phyloP scores from a whole-genome alignment of 2,113 vertebrate species.

The Morphnarchus princeps region DNA sequence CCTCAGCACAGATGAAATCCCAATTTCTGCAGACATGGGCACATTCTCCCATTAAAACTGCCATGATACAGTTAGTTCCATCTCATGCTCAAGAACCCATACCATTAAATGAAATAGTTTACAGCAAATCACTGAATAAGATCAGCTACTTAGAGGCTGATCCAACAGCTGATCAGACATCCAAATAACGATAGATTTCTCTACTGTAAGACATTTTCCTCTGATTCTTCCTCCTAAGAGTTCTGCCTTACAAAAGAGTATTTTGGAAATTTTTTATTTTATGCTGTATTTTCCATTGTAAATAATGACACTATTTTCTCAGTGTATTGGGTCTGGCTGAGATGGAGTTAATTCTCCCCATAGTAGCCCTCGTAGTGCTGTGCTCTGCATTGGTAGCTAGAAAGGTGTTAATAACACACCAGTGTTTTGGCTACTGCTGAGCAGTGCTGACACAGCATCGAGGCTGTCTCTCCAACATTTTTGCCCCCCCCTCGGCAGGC shows the following conservation, averaged over 20 bases:
- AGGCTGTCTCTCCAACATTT: too few species aligned
- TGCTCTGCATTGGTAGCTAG: too few species aligned
- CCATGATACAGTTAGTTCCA: neutral
- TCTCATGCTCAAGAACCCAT: neutral
- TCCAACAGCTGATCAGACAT: neutral
- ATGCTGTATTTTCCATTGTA: neutral
- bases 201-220: neutral
- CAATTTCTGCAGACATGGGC: fast-evolving
- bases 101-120: neutral
- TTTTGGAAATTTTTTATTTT: neutral
- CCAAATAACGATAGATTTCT: neutral
- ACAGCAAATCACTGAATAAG: neutral
- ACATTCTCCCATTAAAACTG: neutral
- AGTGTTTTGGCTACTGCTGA: too few species aligned
- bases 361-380: too few species aligned
- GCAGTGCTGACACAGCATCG: too few species aligned
- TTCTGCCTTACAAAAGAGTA: neutral
- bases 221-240: neutral
- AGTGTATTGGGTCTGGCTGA: too few species aligned
- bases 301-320: neutral
- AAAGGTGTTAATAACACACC: too few species aligned
- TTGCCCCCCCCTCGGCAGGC: too few species aligned
- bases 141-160: neutral
- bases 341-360: too few species aligned
- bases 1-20: neutral